Conservation (phyloP, 2,888 invertebrate genomes). For the Andricus curvator region DNA sequence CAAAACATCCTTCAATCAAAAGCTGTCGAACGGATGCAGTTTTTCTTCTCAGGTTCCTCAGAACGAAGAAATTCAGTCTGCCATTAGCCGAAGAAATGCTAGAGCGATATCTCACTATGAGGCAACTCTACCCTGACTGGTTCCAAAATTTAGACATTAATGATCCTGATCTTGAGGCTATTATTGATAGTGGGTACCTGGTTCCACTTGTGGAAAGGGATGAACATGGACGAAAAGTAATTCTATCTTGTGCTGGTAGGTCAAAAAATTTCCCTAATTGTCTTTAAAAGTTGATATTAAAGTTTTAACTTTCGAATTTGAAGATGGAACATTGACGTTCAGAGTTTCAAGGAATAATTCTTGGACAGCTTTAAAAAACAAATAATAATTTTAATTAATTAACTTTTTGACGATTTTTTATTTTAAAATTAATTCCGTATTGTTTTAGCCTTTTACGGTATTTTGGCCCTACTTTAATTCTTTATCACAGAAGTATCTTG, state of each 20-base stretch:
- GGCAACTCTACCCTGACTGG: slow-evolving; percentile 92
- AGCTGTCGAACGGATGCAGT: slow-evolving; percentile 90
- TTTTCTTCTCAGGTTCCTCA: slow-evolving; percentile 90
- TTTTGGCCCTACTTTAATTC: no score
- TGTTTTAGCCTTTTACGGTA: no score
- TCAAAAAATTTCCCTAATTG: neutral
- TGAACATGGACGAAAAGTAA: slow-evolving; percentile 86
- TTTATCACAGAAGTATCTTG: no score
- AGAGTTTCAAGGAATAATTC: neutral
- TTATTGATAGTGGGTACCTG: slow-evolving; percentile 89
- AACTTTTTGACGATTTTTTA: no score
- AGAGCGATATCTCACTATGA: slow-evolving; percentile 91
- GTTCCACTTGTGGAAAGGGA: slow-evolving; percentile 88
- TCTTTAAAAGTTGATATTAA: no score
- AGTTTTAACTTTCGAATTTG: no score
- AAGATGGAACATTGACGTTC: no score
- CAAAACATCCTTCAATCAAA: slow-evolving; percentile 89
- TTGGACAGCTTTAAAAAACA: neutral
- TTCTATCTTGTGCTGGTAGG: slow-evolving; percentile 88
- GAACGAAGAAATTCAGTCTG: slow-evolving; percentile 93
- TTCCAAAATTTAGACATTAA: slow-evolving; percentile 89
- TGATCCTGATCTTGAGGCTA: slow-evolving; percentile 88
- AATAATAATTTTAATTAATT: neutral
- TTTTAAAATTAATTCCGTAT: no score
- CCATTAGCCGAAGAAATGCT: slow-evolving; percentile 92